Evolutionary conservation across 2,797 vertebrate genomes (phyloP), one percentile per base, ranked within the genome.

Genomic region (Micromesistius poutassou): DNA sequence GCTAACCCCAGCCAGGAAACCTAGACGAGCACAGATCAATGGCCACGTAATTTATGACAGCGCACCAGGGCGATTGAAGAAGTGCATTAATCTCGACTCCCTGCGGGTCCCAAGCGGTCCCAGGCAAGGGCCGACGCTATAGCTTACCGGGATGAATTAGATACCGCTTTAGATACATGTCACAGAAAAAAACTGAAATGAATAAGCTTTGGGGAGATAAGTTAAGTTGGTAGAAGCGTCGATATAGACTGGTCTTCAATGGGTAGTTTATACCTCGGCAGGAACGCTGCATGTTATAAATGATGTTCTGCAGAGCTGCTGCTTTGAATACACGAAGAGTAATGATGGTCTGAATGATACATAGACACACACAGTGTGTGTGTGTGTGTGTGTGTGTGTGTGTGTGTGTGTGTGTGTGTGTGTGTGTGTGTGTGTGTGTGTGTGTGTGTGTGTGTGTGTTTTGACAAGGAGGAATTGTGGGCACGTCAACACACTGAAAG

Each of bases 11-110:
- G 30, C 73, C 0, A 84, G 89, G 85, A 87, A 87, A 86, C 85
- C 80, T 86, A 92, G 91, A 91, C 92, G 85, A 84, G 81, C 85
- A 85, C 73, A 87, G 91, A 93, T 93, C 93, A 90, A 92, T 93
- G 92, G 81, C 72, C 86, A 84, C 85, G 89, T 94, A 91, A 93
- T 93, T 93, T 91, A 93, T 90, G 90, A 91, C 87, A 86, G 77
- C 40, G 73, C 82, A 80, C 78, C 72, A 6, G 36, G 66, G 80
- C 85, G 82, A 82, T 1, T 6, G 74, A 81, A 89, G 82, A 84
- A 85, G 86, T 81, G 80, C 89, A 92, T 93, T 82, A 13, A 87
- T 93, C 89, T 91, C 89, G 77, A 76, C 31, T 82, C 75, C 1
- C 0, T 74, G 5, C 78, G 83, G 28, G 80, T 85, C 81, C 75